phyloP scores from a whole-genome alignment of 1,140 invertebrate species.

The Trachymyrmex cornetzi region DNA sequence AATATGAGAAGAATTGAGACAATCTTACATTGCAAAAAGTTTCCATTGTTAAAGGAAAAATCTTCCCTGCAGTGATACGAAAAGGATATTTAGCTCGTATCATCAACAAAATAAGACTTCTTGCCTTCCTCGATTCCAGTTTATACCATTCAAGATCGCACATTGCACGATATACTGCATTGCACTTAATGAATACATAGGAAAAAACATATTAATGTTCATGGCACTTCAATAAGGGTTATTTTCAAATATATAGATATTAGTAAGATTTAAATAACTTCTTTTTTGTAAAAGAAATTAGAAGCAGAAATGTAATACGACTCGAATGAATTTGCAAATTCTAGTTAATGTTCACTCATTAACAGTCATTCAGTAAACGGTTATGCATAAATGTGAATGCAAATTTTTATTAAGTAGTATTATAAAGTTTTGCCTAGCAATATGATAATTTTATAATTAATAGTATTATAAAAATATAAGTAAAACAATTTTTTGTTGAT shows the following conservation, averaged over 20 bases:
- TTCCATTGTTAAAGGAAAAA: background rate
- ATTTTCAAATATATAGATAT: too few species aligned
- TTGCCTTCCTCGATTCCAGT: background rate
- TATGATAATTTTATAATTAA: too few species aligned
- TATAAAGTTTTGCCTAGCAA: too few species aligned
- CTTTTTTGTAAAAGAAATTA: background rate
- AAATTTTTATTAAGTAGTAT: too few species aligned
- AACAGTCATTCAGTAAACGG: too few species aligned
- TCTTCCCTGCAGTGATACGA: background rate
- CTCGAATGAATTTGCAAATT: too few species aligned
- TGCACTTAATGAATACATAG: background rate
- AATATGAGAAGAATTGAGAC: background rate
- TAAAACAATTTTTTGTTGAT: too few species aligned
- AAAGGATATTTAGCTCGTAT: background rate
- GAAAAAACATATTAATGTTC: background rate
- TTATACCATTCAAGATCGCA: background rate
- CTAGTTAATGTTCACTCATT: too few species aligned
- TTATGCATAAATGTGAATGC: too few species aligned
- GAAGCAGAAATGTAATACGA: too few species aligned
- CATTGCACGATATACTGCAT: background rate
- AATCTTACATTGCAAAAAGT: slow-evolving; percentile 23
- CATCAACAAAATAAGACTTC: background rate
- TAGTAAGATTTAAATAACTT: background rate
- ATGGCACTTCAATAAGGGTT: background rate
- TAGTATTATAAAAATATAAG: too few species aligned